A percentile compares a stretch with the other conserved stretches of the same genome.
These are phyloP conservation scores for Neodiprion virginianus DNA, from an alignment of 1,140 invertebrate genomes.

Conservation along the genomic window DNA sequence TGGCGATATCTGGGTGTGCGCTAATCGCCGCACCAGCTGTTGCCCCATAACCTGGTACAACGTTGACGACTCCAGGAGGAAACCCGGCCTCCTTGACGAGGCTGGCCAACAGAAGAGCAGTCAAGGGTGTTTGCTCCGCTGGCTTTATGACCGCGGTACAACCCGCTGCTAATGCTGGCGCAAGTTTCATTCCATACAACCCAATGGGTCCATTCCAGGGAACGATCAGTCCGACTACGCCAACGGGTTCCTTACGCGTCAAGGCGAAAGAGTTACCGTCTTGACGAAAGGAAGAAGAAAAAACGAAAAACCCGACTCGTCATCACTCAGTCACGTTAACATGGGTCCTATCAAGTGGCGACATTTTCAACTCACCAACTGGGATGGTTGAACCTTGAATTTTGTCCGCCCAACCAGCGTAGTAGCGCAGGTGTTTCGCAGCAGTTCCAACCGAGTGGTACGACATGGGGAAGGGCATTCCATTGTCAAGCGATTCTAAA, in stretches of 20 bases:
- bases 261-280: constrained; percentile 66
- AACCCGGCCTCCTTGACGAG: constrained; percentile 75
- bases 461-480: constrained; percentile 71
- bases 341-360: background rate
- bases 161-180: constrained; percentile 76
- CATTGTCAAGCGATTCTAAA: constrained; percentile 76
- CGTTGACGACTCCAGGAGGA: constrained; percentile 73
- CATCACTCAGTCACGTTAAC: background rate
- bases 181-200: constrained; percentile 82
- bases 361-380: constrained; percentile 41
- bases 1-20: constrained; percentile 70
- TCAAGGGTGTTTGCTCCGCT: constrained; percentile 81
- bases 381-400: constrained; percentile 75
- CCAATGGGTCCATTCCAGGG: constrained; percentile 85
- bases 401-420: constrained; percentile 81
- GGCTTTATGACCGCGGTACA: constrained; percentile 74
- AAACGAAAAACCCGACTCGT: constrained; percentile 38
- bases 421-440: constrained; percentile 69
- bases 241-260: constrained; percentile 79
- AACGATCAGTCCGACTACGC: constrained; percentile 81
- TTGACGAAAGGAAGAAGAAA: constrained; percentile 35
- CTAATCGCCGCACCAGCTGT: constrained; percentile 73
- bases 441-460: constrained; percentile 65
- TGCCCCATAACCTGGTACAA: constrained; percentile 69
- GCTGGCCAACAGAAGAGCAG: constrained; percentile 71